These are phyloP conservation scores for Agapornis roseicollis DNA, from an alignment of 2,113 vertebrate genomes.

Conservation along the genomic window DNA sequence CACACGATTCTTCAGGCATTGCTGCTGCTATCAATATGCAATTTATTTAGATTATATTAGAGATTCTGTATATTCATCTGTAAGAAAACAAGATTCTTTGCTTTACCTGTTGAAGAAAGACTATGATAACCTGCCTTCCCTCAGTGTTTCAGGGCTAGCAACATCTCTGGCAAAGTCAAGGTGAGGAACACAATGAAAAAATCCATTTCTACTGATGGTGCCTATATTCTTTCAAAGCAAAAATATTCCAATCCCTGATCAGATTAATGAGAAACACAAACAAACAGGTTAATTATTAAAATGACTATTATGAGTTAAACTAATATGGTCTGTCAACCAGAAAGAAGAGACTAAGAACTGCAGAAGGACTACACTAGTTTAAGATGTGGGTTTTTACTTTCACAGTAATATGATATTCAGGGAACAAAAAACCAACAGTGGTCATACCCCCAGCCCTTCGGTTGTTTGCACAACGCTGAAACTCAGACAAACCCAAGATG, in stretches of 20 bases:
- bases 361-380: neutral
- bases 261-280: neutral
- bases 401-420: rapidly evolving
- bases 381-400: neutral
- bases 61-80: neutral
- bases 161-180: neutral
- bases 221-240: neutral
- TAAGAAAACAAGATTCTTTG: neutral
- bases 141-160: neutral
- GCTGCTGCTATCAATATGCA: neutral
- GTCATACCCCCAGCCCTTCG: neutral
- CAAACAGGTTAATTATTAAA: neutral
- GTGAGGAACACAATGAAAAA: neutral
- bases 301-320: neutral
- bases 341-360: neutral
- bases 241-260: neutral
- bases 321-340: neutral
- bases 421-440: neutral
- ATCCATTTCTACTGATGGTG: neutral
- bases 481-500: neutral
- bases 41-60: neutral
- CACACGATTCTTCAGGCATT: neutral
- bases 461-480: neutral
- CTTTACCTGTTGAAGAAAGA: neutral
- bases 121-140: neutral